These are phyloP conservation scores for Ophion slaviceki DNA, from an alignment of 2,888 invertebrate species.

Conservation along the genomic window DNA sequence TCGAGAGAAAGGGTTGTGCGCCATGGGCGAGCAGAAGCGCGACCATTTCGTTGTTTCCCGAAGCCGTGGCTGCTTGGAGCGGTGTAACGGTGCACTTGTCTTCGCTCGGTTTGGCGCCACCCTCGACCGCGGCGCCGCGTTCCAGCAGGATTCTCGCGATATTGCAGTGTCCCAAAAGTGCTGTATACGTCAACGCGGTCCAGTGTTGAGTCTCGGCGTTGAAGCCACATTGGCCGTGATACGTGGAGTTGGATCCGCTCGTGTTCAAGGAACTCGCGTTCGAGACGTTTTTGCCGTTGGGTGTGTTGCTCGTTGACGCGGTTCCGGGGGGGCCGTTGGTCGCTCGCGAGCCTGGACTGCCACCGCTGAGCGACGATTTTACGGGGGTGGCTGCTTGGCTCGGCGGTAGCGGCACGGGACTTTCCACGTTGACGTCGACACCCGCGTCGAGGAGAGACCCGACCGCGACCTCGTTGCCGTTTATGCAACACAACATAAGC, in stretches of 20 bases:
- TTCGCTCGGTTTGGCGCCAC: constrained; percentile 92
- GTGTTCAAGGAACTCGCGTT: constrained; percentile 43
- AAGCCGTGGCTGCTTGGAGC: constrained; percentile 93
- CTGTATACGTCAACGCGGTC: constrained; percentile 95
- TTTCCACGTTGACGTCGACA: constrained; percentile 93
- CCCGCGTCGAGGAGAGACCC: constrained; percentile 90
- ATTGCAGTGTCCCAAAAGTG: constrained; percentile 85
- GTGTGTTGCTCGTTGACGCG: constrained; percentile 75
- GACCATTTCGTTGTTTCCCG: constrained; percentile 92
- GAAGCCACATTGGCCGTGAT: constrained; percentile 71
- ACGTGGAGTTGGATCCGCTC: constrained; percentile 50
- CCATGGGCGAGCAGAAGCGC: constrained; percentile 92
- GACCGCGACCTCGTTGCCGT: constrained; percentile 91
- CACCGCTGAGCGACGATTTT: constrained; percentile 68
- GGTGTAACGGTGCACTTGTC: constrained; percentile 95
- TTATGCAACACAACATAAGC: constrained; percentile 92
- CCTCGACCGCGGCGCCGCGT: constrained; percentile 93
- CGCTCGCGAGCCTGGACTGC: constrained; percentile 68
- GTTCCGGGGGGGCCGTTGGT: constrained; percentile 61
- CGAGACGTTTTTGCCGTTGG: constrained; percentile 72
- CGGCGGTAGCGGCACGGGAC: constrained; percentile 85
- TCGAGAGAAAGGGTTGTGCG: constrained; percentile 94
- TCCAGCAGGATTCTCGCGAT: constrained; percentile 89
- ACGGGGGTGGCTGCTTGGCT: constrained; percentile 73
- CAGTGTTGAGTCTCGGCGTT: constrained; percentile 90